Evolutionary conservation across 2,888 invertebrate species (phyloP), one percentile per base, ranked within the genome.

Genomic region (Ceratothoa steindachneri): DNA sequence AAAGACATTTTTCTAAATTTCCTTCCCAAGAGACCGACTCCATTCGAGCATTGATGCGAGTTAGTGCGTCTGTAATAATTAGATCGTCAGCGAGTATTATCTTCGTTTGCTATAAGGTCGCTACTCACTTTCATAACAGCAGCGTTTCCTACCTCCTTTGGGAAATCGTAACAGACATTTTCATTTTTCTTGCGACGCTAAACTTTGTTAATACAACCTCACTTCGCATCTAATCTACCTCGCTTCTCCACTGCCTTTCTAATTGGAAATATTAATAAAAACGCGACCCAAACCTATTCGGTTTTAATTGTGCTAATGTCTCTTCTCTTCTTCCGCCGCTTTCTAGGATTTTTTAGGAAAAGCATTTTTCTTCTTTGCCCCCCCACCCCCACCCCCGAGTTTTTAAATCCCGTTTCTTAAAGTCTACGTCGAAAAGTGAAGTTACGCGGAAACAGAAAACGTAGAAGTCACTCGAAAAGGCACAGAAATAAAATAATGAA

Each of bases 71-170:
- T 15, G 22, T 60, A 60, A 60, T 60, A 60, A 60, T 60, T 60
- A 60, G 60, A 60, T 60, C 60, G 60, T 60, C 60, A 60, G 60
- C n/a, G 60, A 24, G n/a, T n/a, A n/a, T n/a, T n/a, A n/a, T n/a
- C n/a, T n/a, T n/a, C n/a, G n/a, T n/a, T n/a, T n/a, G n/a, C n/a
- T n/a, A n/a, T n/a, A n/a, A n/a, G n/a, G n/a, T n/a, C n/a, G n/a
- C n/a, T n/a, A n/a, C n/a, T n/a, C n/a, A n/a, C n/a, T n/a, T n/a
- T n/a, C n/a, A n/a, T n/a, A n/a, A n/a, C n/a, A n/a, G n/a, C n/a
- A n/a, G n/a, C n/a, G n/a, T n/a, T n/a, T n/a, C n/a, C n/a, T n/a
- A n/a, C n/a, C n/a, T 60, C 60, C 24, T 24, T 24, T 24, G 60
- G 60, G 60, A 60, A 60, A 60, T 60, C 60, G 60, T 7, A 60